Evolutionary conservation across 2,797 vertebrate species (phyloP), one percentile per base, ranked within the genome.

Genomic region (Schizothorax lantsangensis): DNA sequence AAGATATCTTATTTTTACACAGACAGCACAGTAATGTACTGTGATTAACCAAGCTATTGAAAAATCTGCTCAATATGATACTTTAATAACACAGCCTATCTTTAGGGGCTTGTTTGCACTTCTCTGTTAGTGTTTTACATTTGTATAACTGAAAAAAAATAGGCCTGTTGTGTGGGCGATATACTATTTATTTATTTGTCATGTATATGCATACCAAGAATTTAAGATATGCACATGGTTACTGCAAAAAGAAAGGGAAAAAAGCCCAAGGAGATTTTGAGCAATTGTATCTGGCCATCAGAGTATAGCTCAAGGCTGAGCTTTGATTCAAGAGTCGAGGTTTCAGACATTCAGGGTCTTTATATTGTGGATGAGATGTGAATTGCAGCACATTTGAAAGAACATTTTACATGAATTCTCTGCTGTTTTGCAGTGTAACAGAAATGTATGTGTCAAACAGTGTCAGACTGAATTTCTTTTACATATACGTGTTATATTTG

Each of bases 291-390:
- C 23, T 33, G 17, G 74, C n/a, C 62, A 26, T 49, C 23, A 52
- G 62, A 69, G 62, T 23, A 49, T 47, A 43, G 6, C 83, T 75
- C 10, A 75, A 75, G 71, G 71, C 40, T 75, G 43, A 6, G 43
- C 19, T 64, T 77, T 66, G 72, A 64, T 66, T 84, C 57, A 62
- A 77, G 30, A 38, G 12, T 62, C 2, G 3, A 47, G 33, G 57
- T 52, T 75, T 54, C 74, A 78, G 59, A 78, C 23, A 69, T 52
- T 9, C 74, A 84, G 54, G 83, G 83, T 38, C 74, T 84, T 54
- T 54, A 19, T 78, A 30, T 54, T 68, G 74, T 12, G n/a, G 21
- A 84, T 15, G 9, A 54, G 45, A 54, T 52, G 43, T 78, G 83
- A 84, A 84, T 69, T 38, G 36, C 8, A 38, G 62, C 74, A 78